A percentile compares a stretch with the other conserved stretches of the same genome.
Evolutionary conservation across 2,113 vertebrate species (phyloP).

Genomic region (Mustela lutreola): DNA sequence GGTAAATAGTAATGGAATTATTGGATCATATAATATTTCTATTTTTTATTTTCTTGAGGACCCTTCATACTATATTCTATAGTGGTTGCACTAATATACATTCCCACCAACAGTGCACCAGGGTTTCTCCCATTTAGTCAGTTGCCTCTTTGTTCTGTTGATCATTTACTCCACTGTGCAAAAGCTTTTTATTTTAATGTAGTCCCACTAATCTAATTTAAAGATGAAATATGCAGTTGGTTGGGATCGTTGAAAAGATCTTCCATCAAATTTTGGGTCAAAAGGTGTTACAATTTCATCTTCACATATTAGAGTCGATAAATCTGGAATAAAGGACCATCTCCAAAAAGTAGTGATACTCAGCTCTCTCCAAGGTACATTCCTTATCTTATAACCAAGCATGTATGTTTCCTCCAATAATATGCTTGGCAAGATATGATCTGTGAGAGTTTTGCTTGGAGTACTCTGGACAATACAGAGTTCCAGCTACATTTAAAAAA

Average conservation of each 20-base stretch:
- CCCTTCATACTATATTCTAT: neutral
- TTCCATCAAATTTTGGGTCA: neutral
- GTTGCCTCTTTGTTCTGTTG: neutral
- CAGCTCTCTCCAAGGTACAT: neutral
- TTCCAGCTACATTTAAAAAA: neutral
- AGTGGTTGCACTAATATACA: neutral
- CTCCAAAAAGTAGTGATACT: neutral
- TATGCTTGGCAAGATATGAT: neutral
- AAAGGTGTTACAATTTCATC: conserved; percentile 2
- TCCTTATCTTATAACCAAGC: neutral
- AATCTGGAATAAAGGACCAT: neutral
- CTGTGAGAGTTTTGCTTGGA: neutral
- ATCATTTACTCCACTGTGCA: neutral
- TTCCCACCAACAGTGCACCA: neutral
- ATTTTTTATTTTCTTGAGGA: neutral
- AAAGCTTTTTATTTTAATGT: neutral
- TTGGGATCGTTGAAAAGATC: neutral
- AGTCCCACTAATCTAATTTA: neutral
- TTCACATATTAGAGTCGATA: neutral
- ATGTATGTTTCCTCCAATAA: neutral
- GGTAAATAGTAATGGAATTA: neutral
- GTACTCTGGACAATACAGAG: neutral
- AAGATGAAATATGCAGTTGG: neutral
- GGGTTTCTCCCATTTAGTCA: neutral
- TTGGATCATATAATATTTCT: neutral